These are phyloP conservation scores for Lacerta agilis DNA, from an alignment of 2,797 vertebrate species.

Conservation along the genomic window DNA sequence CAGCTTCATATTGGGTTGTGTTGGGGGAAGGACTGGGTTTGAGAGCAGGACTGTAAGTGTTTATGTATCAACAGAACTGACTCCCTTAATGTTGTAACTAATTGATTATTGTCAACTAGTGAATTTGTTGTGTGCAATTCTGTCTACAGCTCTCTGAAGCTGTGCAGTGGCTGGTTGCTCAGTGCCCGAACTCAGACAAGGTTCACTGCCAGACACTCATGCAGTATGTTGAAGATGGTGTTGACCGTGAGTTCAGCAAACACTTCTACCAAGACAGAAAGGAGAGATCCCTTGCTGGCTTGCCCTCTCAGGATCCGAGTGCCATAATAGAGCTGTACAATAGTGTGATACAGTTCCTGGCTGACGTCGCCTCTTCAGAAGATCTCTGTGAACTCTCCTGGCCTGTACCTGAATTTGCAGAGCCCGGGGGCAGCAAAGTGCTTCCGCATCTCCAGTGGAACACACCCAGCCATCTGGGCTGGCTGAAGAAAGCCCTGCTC, in stretches of 20 bases:
- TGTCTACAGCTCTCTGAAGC: slow-evolving; percentile 79
- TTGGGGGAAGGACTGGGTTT: background rate
- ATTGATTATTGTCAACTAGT: background rate
- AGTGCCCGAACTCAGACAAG: slow-evolving; percentile 74
- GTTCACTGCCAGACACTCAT: slow-evolving; percentile 87
- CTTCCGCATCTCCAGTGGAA: slow-evolving; percentile 92
- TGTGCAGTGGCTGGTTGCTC: slow-evolving; percentile 87
- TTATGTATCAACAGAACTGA: background rate
- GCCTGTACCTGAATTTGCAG: slow-evolving; percentile 88
- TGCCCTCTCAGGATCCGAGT: slow-evolving; percentile 83
- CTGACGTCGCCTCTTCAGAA: slow-evolving; percentile 81
- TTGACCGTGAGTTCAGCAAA: slow-evolving; percentile 85
- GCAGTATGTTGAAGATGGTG: slow-evolving; percentile 85
- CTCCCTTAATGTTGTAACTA: background rate
- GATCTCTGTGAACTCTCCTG: slow-evolving; percentile 86
- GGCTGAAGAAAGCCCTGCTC: slow-evolving; percentile 87
- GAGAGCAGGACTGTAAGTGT: background rate
- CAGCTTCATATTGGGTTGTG: background rate
- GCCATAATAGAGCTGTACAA: slow-evolving; percentile 90
- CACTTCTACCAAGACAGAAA: slow-evolving; percentile 83
- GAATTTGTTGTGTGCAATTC: slow-evolving; percentile 3
- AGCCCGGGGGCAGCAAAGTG: slow-evolving; percentile 76
- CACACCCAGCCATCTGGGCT: slow-evolving; percentile 82
- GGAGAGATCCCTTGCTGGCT: slow-evolving; percentile 77
- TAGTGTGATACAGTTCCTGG: slow-evolving; percentile 83